Percentiles rank a stretch among this genome's conserved stretches.
Conservation (phyloP, 2,888 invertebrate genomes). For the Nyleta sp. region DNA sequence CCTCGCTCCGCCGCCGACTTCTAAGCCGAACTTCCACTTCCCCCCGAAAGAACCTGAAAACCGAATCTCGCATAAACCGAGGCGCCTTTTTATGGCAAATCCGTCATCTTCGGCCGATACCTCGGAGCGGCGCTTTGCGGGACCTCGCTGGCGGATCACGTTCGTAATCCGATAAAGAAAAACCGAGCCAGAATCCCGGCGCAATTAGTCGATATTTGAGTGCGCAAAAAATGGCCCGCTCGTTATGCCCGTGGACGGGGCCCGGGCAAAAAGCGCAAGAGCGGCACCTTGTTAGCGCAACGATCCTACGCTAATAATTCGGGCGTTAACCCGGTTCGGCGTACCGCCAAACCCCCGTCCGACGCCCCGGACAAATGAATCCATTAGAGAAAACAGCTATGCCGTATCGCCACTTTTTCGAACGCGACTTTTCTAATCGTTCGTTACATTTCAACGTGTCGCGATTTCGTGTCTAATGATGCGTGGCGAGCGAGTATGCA, state of each 20-base stretch:
- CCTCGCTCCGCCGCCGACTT: too few species aligned
- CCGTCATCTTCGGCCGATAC: conserved; percentile 40
- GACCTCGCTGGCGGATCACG: conserved; percentile 68
- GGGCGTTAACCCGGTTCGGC: conserved; percentile 78
- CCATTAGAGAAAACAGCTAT: conserved; percentile 62
- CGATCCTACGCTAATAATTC: conserved; percentile 80
- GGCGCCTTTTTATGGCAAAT: conserved; percentile 33
- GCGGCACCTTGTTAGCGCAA: conserved; percentile 82
- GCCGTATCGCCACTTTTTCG: conserved; percentile 63
- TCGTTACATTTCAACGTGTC: not conserved
- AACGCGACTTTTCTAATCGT: conserved; percentile 16
- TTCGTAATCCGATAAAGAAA: conserved; percentile 71
- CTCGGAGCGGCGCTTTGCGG: conserved; percentile 49
- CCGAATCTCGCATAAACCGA: conserved; percentile 29
- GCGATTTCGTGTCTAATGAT: conserved; percentile 3
- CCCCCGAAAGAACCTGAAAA: not conserved
- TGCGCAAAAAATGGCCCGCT: conserved; percentile 80
- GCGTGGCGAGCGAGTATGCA: conserved; percentile 4
- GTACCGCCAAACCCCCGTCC: conserved; percentile 35
- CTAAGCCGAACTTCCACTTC: too few species aligned
- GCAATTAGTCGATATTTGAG: conserved; percentile 83
- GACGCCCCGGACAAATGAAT: conserved; percentile 62
- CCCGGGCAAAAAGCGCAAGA: conserved; percentile 75
- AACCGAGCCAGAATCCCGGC: conserved; percentile 78
- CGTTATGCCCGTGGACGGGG: conserved; percentile 76